phyloP scores from a whole-genome alignment of 2,888 invertebrate genomes.

The Pyrocoelia pectoralis region DNA sequence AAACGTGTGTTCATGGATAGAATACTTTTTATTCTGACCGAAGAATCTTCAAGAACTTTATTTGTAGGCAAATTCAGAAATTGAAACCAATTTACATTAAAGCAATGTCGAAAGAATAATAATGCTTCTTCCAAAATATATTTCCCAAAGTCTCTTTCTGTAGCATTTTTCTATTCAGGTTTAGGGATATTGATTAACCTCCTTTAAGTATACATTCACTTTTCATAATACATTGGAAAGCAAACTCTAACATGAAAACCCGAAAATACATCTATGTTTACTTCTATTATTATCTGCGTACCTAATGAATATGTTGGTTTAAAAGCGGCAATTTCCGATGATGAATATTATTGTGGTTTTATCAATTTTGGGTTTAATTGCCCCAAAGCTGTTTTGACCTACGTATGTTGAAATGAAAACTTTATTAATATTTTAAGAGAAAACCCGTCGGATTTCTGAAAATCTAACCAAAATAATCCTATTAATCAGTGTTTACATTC shows the following conservation, averaged over 20 bases:
- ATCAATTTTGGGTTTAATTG: too few relatives aligned
- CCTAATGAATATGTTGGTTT: not conserved
- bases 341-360: not conserved
- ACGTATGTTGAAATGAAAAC: too few relatives aligned
- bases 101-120: not conserved
- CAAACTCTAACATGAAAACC: not conserved
- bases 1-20: not conserved
- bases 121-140: not conserved
- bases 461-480: too few relatives aligned
- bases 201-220: not conserved
- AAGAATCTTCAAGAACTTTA: not conserved
- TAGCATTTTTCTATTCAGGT: not conserved
- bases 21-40: not conserved
- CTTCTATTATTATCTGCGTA: not conserved
- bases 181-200: not conserved
- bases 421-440: too few relatives aligned
- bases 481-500: too few relatives aligned
- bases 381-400: too few relatives aligned
- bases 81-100: not conserved
- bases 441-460: too few relatives aligned
- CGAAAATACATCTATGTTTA: not conserved
- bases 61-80: not conserved
- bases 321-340: not conserved
- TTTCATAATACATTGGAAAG: constrained; percentile 1
- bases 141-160: too few relatives aligned